Conservation (phyloP, 2,888 invertebrate genomes). For the Lampropteryx suffumata region DNA sequence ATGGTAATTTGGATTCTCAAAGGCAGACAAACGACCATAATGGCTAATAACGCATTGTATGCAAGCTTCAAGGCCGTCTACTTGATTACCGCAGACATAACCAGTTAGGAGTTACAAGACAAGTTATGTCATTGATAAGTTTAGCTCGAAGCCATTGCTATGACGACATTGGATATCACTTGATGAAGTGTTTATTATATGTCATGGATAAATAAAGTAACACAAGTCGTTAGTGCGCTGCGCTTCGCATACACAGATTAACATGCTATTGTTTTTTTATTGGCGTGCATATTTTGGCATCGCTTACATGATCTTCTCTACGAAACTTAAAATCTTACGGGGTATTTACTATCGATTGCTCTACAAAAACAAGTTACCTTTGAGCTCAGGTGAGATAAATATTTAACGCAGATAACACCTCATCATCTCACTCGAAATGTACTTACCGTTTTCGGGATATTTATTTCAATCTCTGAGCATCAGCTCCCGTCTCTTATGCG, state of each 20-base stretch:
- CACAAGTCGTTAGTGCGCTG: background rate
- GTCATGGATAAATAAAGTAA: constrained; percentile 7
- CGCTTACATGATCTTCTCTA: too few species aligned
- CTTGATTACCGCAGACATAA: constrained; percentile 15
- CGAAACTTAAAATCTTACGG: too few species aligned
- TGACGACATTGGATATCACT: constrained; percentile 25
- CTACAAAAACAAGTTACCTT: too few species aligned
- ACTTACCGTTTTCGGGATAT: too few species aligned
- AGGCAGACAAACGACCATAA: constrained; percentile 38
- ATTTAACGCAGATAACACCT: too few species aligned
- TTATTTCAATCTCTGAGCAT: too few species aligned
- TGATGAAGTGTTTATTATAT: constrained; percentile 28
- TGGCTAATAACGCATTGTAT: constrained; percentile 53
- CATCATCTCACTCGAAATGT: too few species aligned
- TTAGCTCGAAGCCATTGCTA: constrained; percentile 42
- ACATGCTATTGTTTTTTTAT: constrained; percentile 3
- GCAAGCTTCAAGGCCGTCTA: constrained; percentile 48
- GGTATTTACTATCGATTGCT: too few species aligned
- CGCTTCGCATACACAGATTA: constrained; percentile 1
- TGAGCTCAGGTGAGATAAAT: too few species aligned
- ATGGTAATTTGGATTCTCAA: background rate
- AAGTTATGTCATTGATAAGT: constrained; percentile 57
- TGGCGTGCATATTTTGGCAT: background rate
- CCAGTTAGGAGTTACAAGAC: background rate
- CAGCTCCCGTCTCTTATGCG: too few species aligned